A percentile compares a stretch with the other conserved stretches of the same genome.
phyloP scores from a whole-genome alignment of 92 coral and sea anemone species.

The Galaxea fascicularis region DNA sequence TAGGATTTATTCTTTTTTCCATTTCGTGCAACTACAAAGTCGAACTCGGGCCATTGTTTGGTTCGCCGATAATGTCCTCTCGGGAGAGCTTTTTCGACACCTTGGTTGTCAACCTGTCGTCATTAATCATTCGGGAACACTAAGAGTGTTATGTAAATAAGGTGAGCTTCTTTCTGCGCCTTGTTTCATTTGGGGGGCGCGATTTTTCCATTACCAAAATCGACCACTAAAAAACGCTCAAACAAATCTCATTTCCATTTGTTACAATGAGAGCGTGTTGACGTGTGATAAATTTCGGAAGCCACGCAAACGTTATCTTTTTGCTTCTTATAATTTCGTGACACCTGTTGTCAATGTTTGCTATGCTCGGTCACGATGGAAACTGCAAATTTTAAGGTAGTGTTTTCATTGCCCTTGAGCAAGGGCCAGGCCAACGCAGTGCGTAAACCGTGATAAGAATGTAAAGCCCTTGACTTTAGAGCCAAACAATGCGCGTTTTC shows the following conservation, averaged over 20 bases:
- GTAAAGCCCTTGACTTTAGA: constrained; percentile 47
- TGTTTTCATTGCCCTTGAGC: constrained; percentile 1
- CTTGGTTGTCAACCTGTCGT: constrained; percentile 77
- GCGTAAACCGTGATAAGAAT: constrained; percentile 37
- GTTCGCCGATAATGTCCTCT: constrained; percentile 83
- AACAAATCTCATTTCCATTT: constrained; percentile 74
- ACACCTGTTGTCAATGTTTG: constrained; percentile 62
- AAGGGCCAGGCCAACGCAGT: constrained; percentile 34
- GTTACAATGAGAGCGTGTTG: constrained; percentile 61
- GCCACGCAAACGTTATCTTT: constrained; percentile 58
- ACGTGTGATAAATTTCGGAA: constrained; percentile 55
- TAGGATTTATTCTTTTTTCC: constrained; percentile 49
- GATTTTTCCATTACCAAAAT: constrained; percentile 81
- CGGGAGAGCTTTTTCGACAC: constrained; percentile 80
- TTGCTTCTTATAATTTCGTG: constrained; percentile 37
- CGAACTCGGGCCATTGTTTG: constrained; percentile 62
- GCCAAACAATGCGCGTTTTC: constrained; percentile 79
- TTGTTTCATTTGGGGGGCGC: constrained; percentile 78
- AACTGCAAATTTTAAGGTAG: constrained; percentile 30
- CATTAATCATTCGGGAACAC: constrained; percentile 82
- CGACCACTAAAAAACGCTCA: constrained; percentile 64
- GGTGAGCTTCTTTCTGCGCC: constrained; percentile 74
- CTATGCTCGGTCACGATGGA: constrained; percentile 51
- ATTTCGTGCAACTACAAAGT: constrained; percentile 69
- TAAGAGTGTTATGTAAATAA: constrained; percentile 89